Conservation (phyloP, 2,113 vertebrate species). For the Pholis gunnellus region DNA sequence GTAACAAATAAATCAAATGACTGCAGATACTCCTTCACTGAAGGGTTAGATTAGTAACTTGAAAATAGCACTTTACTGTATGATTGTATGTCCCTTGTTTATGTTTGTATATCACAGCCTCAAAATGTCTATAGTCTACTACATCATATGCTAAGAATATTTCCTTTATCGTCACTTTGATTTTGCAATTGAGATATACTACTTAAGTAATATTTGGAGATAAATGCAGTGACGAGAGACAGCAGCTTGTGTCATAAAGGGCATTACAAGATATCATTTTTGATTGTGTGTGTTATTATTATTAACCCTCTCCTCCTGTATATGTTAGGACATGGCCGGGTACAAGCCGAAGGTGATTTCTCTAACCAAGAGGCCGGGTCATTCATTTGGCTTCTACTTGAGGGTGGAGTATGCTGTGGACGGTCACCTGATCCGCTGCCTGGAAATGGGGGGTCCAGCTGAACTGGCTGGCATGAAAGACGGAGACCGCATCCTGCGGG, state of each 20-base stretch:
- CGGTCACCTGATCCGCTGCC: conserved; percentile 91
- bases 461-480: conserved; percentile 91
- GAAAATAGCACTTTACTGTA: neutral
- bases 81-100: neutral
- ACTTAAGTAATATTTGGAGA: neutral
- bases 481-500: conserved; percentile 91
- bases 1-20: neutral
- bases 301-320: neutral
- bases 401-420: conserved; percentile 86
- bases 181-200: neutral
- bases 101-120: neutral
- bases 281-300: neutral
- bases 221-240: neutral
- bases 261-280: neutral
- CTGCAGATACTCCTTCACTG: neutral
- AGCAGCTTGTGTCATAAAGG: neutral
- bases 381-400: conserved; percentile 92
- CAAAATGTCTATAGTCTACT: neutral
- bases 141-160: neutral
- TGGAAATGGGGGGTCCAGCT: conserved; percentile 88
- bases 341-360: conserved; percentile 86
- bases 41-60: neutral
- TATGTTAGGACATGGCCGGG: conserved; percentile 85
- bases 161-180: neutral
- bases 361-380: conserved; percentile 85